A percentile compares a stretch with the other conserved stretches of the same genome.
Conservation (phyloP, 2,888 invertebrate genomes). For the Drosophila tripunctata region DNA sequence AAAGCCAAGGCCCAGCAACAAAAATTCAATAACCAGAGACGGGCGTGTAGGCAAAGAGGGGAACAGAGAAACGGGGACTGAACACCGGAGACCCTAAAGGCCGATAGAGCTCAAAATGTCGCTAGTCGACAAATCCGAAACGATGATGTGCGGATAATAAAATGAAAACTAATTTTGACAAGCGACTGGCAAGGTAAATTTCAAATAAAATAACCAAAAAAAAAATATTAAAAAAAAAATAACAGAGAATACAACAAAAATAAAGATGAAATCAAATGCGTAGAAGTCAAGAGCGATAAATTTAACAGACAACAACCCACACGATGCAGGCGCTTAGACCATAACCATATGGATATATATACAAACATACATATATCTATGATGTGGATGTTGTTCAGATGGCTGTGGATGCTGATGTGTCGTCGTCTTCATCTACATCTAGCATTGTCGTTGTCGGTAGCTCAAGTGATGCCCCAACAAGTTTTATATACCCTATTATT, state of each 20-base stretch:
- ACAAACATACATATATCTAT: no score
- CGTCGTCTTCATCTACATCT: slow-evolving; percentile 11
- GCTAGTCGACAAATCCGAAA: slow-evolving; percentile 35
- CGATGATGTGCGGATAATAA: slow-evolving; percentile 66
- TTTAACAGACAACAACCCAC: slow-evolving; percentile 71
- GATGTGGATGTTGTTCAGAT: slow-evolving; percentile 6
- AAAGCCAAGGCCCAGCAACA: slow-evolving; percentile 51
- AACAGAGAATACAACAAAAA: not conserved
- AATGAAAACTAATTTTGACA: slow-evolving; percentile 76
- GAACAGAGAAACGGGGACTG: not conserved
- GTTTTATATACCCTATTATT: not conserved
- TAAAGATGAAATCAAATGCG: slow-evolving; percentile 55
- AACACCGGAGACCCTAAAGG: slow-evolving; percentile 12
- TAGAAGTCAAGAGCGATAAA: slow-evolving; percentile 75
- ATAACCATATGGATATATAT: slow-evolving; percentile 32
- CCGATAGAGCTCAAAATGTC: slow-evolving; percentile 31
- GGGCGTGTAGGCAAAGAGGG: not conserved
- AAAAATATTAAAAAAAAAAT: slow-evolving; percentile 1
- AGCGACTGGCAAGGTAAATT: slow-evolving; percentile 52
- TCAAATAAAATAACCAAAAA: slow-evolving; percentile 32
- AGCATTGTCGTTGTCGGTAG: slow-evolving; percentile 2
- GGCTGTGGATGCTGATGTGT: slow-evolving; percentile 6
- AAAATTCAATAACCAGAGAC: not conserved
- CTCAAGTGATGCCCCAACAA: not conserved
- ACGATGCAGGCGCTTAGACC: slow-evolving; percentile 54